Evolutionary conservation across 2,888 invertebrate genomes (phyloP).

Genomic region (Thera obeliscata): DNA sequence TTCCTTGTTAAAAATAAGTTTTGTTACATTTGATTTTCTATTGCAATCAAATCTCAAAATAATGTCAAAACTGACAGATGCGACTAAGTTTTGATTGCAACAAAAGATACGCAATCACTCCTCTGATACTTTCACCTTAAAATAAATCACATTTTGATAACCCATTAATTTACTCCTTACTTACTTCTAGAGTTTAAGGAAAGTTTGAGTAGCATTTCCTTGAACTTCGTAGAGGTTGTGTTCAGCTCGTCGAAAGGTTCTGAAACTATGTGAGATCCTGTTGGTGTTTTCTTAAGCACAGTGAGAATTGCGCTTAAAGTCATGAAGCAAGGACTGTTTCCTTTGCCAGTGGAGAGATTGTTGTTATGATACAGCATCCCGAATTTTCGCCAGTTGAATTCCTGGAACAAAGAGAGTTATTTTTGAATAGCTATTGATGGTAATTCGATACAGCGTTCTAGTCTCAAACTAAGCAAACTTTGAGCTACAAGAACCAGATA

Average conservation of each 20-base stretch:
- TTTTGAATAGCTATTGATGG: background rate
- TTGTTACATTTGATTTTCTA: no score
- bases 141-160: conserved; percentile 16
- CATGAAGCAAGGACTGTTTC: conserved; percentile 92
- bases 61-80: no score
- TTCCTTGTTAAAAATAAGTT: no score
- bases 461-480: no score
- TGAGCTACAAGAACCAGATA: no score
- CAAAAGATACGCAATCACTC: no score
- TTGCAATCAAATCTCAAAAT: no score
- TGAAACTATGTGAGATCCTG: conserved; percentile 79
- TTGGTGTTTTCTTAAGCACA: conserved; percentile 69
- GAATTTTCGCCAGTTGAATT: conserved; percentile 89
- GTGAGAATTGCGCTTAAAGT: conserved; percentile 88
- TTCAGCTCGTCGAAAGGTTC: conserved; percentile 87
- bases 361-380: conserved; percentile 90
- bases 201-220: conserved; percentile 84
- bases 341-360: conserved; percentile 83
- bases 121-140: background rate
- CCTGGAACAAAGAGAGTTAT: conserved; percentile 69
- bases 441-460: no score
- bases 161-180: conserved; percentile 60
- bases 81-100: no score
- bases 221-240: conserved; percentile 81
- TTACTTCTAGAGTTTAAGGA: conserved; percentile 88